These are phyloP conservation scores for Beaufortia kweichowensis DNA, from an alignment of 2,113 vertebrate species.

Conservation along the genomic window DNA sequence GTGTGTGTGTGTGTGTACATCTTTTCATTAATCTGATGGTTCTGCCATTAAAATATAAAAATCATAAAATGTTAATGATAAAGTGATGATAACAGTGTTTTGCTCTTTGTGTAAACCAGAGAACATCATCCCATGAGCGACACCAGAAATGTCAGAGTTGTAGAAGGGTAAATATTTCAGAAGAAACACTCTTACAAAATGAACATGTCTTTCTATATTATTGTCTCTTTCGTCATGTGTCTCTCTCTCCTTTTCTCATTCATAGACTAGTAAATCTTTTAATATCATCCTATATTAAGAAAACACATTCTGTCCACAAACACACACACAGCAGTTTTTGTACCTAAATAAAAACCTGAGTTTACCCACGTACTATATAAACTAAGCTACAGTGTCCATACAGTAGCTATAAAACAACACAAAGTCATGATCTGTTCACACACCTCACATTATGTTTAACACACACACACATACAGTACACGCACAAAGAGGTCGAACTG, in stretches of 20 bases:
- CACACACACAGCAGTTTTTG: constrained; percentile 35
- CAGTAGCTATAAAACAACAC: not conserved
- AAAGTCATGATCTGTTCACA: not conserved
- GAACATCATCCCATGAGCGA: constrained; percentile 63
- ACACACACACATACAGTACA: constrained; percentile 11
- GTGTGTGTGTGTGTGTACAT: constrained; percentile 4
- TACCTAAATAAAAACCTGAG: not conserved
- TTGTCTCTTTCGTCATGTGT: constrained; percentile 37
- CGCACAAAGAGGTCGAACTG: constrained; percentile 10
- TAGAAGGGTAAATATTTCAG: constrained; percentile 75
- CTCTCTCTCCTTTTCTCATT: constrained; percentile 25
- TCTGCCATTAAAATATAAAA: constrained; percentile 52
- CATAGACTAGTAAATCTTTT: constrained; percentile 49
- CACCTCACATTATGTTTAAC: not conserved
- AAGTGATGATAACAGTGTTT: constrained; percentile 72
- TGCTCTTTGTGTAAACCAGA: constrained; percentile 66
- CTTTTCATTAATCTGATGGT: constrained; percentile 43
- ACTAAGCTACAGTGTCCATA: not conserved
- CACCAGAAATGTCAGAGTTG: constrained; percentile 71
- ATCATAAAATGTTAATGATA: constrained; percentile 69
- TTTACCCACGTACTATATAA: not conserved
- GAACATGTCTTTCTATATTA: constrained; percentile 33
- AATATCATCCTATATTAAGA: constrained; percentile 51
- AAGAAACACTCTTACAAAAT: constrained; percentile 63
- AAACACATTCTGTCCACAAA: constrained; percentile 34